These are phyloP conservation scores for Polypedilum pembai DNA, from an alignment of 1,140 invertebrate species.

Conservation along the genomic window DNA sequence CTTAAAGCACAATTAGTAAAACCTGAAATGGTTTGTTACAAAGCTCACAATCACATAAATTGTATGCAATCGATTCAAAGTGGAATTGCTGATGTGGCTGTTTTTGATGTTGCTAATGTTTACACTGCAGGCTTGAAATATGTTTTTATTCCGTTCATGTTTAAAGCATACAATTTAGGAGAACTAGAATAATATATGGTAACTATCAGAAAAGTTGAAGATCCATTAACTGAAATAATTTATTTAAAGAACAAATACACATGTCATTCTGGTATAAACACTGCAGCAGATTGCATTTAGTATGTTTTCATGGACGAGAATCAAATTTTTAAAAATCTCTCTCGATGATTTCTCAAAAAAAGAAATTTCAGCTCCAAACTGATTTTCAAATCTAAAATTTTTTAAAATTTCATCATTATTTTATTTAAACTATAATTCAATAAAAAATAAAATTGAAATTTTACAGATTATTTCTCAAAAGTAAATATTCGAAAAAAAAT, in stretches of 20 bases:
- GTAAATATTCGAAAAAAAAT: too few relatives aligned
- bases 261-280: constrained; percentile 86
- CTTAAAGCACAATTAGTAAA: constrained; percentile 79
- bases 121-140: constrained; percentile 80
- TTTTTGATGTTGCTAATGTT: constrained; percentile 89
- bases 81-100: constrained; percentile 77
- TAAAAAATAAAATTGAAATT: too few relatives aligned
- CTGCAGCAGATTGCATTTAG: constrained; percentile 93
- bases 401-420: too few relatives aligned
- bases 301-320: too few relatives aligned
- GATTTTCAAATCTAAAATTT: too few relatives aligned
- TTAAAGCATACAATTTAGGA: constrained; percentile 81
- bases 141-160: constrained; percentile 76
- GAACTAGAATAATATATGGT: constrained; percentile 88
- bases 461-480: too few relatives aligned
- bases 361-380: too few relatives aligned
- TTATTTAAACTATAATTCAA: too few relatives aligned
- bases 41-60: constrained; percentile 73
- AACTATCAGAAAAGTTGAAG: constrained; percentile 83
- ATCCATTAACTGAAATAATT: constrained; percentile 76
- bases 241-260: constrained; percentile 83
- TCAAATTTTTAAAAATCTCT: too few relatives aligned
- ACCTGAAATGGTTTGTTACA: constrained; percentile 80
- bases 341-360: too few relatives aligned
- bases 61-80: constrained; percentile 79